Percentiles rank a stretch among this genome's conserved stretches.
phyloP scores from a whole-genome alignment of 2,797 vertebrate genomes.

The Carduelis carduelis region DNA sequence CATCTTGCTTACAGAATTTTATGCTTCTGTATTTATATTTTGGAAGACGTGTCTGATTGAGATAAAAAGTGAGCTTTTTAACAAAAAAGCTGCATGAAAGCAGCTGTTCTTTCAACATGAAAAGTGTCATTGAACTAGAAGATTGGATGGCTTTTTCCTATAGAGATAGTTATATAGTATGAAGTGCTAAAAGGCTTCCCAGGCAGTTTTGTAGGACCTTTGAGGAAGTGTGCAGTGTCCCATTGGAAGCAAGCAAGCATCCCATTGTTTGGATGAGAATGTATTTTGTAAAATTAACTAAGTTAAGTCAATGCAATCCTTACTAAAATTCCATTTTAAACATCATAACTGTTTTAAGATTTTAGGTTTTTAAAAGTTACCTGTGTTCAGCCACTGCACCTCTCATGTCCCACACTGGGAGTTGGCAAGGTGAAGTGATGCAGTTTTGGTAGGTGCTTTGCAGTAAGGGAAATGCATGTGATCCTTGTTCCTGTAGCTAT shows the following conservation, averaged over 20 bases:
- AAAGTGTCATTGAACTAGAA: background rate
- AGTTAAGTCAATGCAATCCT: background rate
- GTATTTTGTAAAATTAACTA: background rate
- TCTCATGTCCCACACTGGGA: background rate
- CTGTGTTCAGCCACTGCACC: background rate
- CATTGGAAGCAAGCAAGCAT: conserved; percentile 26
- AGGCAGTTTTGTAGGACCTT: background rate
- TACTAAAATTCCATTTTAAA: background rate
- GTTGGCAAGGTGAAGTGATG: background rate
- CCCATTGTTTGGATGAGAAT: conserved; percentile 2
- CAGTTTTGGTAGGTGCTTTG: background rate
- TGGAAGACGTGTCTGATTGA: background rate
- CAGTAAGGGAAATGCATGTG: background rate
- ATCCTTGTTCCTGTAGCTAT: background rate
- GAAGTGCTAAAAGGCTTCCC: background rate
- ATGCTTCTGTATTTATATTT: background rate
- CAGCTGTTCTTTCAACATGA: background rate
- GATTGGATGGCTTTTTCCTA: background rate
- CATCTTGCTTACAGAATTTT: background rate
- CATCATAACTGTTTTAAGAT: background rate
- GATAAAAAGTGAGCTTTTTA: background rate
- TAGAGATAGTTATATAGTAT: background rate
- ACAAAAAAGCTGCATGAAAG: background rate
- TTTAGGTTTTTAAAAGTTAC: background rate
- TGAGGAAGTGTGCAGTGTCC: conserved; percentile 18